phyloP scores from a whole-genome alignment of 2,888 invertebrate species.

The Himalopsyche japonica region DNA sequence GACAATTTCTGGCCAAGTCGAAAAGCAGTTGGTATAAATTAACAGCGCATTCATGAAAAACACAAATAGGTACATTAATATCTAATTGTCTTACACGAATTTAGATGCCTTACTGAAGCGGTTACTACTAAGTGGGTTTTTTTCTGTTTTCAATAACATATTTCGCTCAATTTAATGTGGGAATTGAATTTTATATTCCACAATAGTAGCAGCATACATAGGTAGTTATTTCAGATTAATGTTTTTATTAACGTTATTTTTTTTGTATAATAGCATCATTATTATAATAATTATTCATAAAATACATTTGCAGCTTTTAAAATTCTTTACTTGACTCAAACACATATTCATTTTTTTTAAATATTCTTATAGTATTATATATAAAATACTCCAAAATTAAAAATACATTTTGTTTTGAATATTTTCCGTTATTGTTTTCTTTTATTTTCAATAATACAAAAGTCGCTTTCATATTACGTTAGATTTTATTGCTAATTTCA shows the following conservation, averaged over 20 bases:
- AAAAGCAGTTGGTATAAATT: constrained; percentile 1
- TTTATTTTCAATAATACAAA: too few relatives aligned
- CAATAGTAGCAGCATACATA: neutral
- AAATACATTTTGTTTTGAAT: too few relatives aligned
- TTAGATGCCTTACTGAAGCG: neutral
- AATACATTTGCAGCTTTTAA: neutral
- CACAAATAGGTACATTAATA: constrained; percentile 1
- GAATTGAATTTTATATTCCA: neutral
- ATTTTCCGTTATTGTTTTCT: too few relatives aligned
- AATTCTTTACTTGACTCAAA: too few relatives aligned
- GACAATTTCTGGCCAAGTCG: neutral
- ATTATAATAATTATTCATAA: neutral
- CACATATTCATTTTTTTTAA: too few relatives aligned
- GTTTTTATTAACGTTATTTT: neutral
- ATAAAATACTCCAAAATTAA: too few relatives aligned
- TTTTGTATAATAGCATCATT: neutral
- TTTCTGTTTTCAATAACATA: neutral
- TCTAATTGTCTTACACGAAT: neutral
- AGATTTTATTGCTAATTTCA: too few relatives aligned
- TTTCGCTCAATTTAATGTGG: neutral
- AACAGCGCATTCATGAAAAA: constrained; percentile 1
- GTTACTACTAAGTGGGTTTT: neutral
- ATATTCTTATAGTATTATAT: too few relatives aligned
- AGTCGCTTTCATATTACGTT: too few relatives aligned
- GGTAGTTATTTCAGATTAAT: neutral